These are phyloP conservation scores for Sciaenops ocellatus DNA, from an alignment of 2,797 vertebrate genomes.

Conservation along the genomic window DNA sequence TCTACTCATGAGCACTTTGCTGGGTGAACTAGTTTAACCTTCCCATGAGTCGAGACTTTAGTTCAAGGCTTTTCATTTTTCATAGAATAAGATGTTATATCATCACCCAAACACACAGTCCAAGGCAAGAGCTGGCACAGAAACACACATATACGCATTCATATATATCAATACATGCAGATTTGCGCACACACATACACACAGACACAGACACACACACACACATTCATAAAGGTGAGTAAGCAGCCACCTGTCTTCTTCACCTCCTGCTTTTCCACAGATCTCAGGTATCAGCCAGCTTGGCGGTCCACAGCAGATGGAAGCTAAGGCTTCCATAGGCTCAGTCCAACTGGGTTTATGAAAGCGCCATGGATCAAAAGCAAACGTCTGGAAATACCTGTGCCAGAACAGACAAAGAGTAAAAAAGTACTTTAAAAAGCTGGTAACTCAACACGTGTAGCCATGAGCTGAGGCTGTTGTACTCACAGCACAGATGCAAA, in stretches of 20 bases:
- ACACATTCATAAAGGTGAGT: slow-evolving; percentile 43
- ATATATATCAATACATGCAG: neutral
- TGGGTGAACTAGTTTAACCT: slow-evolving; percentile 69
- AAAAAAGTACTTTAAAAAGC: neutral
- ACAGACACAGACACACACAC: slow-evolving; percentile 8
- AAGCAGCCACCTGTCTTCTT: slow-evolving; percentile 56
- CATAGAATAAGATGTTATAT: slow-evolving; percentile 50
- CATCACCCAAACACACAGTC: slow-evolving; percentile 22
- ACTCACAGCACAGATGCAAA: neutral
- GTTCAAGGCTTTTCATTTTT: slow-evolving; percentile 50
- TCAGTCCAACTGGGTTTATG: slow-evolving; percentile 46
- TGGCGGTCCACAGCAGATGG: slow-evolving; percentile 56
- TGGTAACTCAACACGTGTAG: neutral
- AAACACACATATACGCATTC: neutral
- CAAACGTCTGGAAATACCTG: slow-evolving; percentile 13
- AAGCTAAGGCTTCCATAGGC: slow-evolving; percentile 42
- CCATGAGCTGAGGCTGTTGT: neutral
- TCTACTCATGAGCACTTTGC: slow-evolving; percentile 47
- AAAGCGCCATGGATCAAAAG: slow-evolving; percentile 51
- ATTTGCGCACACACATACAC: slow-evolving; percentile 15
- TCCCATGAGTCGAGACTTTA: slow-evolving; percentile 54
- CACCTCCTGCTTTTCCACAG: slow-evolving; percentile 37
- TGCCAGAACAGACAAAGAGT: slow-evolving; percentile 18
- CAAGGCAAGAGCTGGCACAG: slow-evolving; percentile 20
- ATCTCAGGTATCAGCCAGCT: slow-evolving; percentile 55